phyloP scores from a whole-genome alignment of 2,888 invertebrate species.

The Panopea generosa region DNA sequence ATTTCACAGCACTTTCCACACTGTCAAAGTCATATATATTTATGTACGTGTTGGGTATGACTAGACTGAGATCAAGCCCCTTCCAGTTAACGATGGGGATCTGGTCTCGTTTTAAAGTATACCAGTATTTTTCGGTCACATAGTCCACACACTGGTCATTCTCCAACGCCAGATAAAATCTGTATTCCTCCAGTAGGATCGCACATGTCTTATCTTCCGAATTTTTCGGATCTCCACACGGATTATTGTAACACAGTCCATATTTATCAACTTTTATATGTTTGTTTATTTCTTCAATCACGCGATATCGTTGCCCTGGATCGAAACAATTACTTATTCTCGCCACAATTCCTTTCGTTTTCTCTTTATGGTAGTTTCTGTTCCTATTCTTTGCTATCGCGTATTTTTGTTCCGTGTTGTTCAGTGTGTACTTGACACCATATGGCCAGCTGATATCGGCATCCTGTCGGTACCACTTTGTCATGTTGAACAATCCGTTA shows the following conservation, averaged over 20 bases:
- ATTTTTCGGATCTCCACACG: constrained; percentile 30
- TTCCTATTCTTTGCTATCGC: constrained; percentile 31
- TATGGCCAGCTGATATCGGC: constrained; percentile 69
- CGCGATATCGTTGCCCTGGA: constrained; percentile 47
- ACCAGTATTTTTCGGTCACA: constrained; percentile 76
- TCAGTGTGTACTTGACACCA: constrained; percentile 50
- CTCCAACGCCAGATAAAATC: constrained; percentile 74
- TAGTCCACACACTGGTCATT: constrained; percentile 74
- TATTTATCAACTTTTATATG: constrained; percentile 65
- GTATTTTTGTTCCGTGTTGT: constrained; percentile 20
- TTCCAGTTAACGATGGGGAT: constrained; percentile 75
- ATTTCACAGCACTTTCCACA: constrained; percentile 48
- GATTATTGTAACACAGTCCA: constrained; percentile 67
- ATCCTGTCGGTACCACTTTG: constrained; percentile 70
- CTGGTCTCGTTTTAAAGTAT: constrained; percentile 60
- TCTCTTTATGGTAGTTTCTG: constrained; percentile 47
- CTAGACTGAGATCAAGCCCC: constrained; percentile 23
- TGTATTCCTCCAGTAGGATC: constrained; percentile 64
- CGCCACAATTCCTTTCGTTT: constrained; percentile 35
- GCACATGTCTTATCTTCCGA: constrained; percentile 30
- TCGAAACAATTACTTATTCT: constrained; percentile 62
- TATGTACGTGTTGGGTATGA: constrained; percentile 59
- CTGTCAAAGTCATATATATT: constrained; percentile 64
- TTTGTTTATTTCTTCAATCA: constrained; percentile 44
- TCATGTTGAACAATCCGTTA: constrained; percentile 75